These are phyloP conservation scores for Apotomis betuletana DNA, from an alignment of 2,888 invertebrate genomes.

Conservation along the genomic window DNA sequence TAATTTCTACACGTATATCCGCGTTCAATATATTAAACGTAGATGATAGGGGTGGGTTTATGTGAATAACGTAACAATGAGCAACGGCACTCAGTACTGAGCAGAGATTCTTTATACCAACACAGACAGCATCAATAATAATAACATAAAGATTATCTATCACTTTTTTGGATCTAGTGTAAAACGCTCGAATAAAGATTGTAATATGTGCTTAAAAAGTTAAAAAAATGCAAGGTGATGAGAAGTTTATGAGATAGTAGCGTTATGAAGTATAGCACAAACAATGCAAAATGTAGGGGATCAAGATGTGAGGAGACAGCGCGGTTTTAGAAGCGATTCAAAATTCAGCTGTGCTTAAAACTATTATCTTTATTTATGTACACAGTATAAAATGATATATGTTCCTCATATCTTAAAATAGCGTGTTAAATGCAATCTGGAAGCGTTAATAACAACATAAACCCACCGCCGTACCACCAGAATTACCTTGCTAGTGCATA, in stretches of 20 bases:
- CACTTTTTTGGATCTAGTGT: slow-evolving; percentile 20
- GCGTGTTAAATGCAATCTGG: slow-evolving; percentile 62
- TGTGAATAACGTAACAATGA: slow-evolving; percentile 49
- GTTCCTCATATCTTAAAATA: slow-evolving; percentile 62
- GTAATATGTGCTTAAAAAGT: slow-evolving; percentile 12
- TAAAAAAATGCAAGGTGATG: slow-evolving; percentile 1
- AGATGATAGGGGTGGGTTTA: slow-evolving; percentile 77
- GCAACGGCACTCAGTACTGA: slow-evolving; percentile 51
- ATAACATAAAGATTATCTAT: not conserved
- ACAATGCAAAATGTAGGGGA: slow-evolving; percentile 53
- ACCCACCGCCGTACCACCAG: slow-evolving; percentile 78
- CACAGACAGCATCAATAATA: slow-evolving; percentile 25
- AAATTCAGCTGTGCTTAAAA: not conserved
- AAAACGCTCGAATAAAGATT: slow-evolving; percentile 6
- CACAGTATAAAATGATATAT: slow-evolving; percentile 15
- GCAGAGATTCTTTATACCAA: slow-evolving; percentile 68
- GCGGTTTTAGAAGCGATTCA: not conserved
- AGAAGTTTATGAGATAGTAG: slow-evolving; percentile 28
- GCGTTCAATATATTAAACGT: slow-evolving; percentile 45
- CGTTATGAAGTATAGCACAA: slow-evolving; percentile 50
- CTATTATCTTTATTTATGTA: not conserved
- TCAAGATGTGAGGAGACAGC: slow-evolving; percentile 56
- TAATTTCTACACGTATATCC: slow-evolving; percentile 31
- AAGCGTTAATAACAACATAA: slow-evolving; percentile 77
- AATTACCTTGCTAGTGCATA: slow-evolving; percentile 68